Base-by-base conservation (phyloP, 2,888 invertebrate species). In the Spatulosminthurus flaviceps region DNA sequence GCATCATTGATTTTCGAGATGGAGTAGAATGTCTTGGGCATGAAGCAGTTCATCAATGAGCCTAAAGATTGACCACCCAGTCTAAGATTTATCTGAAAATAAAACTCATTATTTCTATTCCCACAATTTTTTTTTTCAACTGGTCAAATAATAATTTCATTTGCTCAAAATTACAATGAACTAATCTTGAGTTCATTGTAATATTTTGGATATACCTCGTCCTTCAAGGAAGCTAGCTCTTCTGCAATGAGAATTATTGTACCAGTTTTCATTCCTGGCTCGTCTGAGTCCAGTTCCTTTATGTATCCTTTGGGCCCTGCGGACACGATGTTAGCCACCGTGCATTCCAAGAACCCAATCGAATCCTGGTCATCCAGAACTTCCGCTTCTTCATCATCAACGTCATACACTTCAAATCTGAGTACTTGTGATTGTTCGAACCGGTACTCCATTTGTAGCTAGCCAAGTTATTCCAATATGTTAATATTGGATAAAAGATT, bases 341-440 rank as follows among this genome's bases (percentile, higher is more conserved):
- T 85, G 70, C 83, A 83, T 70, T 90, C 89, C 41, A 88, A 87
- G 72, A 87, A 86, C 11, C 91, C 91, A 7, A 91, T 87, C 82
- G 89, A 89, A 83, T 90, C 89, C 82, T 89, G 88, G 29, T 87
- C 86, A 24, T 83, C 84, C 13, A 88, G 82, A 75, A 86, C 86
- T 1, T 83, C 42, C 51, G 86, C 86, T 11, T 85, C 81, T n/a
- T 85, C 86, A 41, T 86, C 87, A 29, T 86, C 87, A 78, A 88
- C 86, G 84, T 89, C 89, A 83, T 87, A 88, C 0, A 88, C 87
- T 81, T 89, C 89, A 86, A 91, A 89, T 83, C 87, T 88, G 42
- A 91, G 85, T 29, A 88, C 86, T 86, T 91, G 91, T 70, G 89
- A 89, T 80, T 90, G 89, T 84, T 91, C 91, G 87, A 91, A 91